phyloP scores from a whole-genome alignment of 1,140 invertebrate species.

The Hypsibius dujardini region DNA sequence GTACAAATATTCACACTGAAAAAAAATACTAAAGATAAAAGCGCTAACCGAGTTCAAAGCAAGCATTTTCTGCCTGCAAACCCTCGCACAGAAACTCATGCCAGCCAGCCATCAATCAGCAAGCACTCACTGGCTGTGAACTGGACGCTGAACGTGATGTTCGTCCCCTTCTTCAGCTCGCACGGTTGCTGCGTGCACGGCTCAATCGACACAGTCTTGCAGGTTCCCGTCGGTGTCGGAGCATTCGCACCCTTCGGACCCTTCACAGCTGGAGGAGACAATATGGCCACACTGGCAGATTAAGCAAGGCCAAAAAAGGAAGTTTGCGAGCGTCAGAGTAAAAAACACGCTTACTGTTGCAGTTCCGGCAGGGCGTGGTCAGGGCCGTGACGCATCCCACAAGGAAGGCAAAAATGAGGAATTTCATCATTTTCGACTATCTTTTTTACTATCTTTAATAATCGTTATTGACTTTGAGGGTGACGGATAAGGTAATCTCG shows the following conservation, averaged over 20 bases:
- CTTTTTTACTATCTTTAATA: too few relatives aligned
- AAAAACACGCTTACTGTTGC: not conserved
- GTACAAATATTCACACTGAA: not conserved
- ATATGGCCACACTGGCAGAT: too few relatives aligned
- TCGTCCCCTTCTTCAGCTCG: conserved; percentile 20
- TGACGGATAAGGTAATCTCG: too few relatives aligned
- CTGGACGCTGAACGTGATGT: conserved; percentile 16
- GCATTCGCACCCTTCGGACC: too few relatives aligned
- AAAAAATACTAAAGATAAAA: not conserved
- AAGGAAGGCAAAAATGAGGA: not conserved
- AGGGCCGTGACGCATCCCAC: not conserved
- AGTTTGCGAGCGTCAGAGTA: too few relatives aligned
- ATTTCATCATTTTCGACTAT: not conserved
- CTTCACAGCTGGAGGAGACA: too few relatives aligned
- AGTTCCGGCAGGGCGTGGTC: not conserved
- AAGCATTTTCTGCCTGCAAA: not conserved
- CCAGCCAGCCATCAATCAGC: not conserved
- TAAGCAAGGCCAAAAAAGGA: too few relatives aligned
- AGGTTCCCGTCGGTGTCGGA: not conserved
- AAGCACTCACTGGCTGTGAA: conserved; percentile 16
- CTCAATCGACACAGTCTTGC: conserved; percentile 6
- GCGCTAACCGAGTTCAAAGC: not conserved
- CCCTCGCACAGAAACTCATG: too few relatives aligned
- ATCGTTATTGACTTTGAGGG: too few relatives aligned
- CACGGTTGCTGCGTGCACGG: conserved; percentile 19